phyloP scores from a whole-genome alignment of 1,140 invertebrate genomes.

The Geopemphigus sp. region DNA sequence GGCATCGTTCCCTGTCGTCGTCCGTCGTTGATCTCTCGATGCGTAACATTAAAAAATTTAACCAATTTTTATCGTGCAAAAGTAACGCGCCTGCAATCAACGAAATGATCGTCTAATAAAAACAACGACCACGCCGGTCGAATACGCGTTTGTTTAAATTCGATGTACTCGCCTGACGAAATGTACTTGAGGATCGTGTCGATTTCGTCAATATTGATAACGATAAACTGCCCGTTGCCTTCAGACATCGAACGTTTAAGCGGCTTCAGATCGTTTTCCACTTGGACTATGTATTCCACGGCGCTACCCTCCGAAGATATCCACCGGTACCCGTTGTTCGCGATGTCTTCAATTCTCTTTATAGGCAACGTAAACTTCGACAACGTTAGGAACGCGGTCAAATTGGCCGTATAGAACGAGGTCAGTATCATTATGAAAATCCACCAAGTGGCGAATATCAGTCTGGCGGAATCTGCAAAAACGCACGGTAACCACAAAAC shows the following conservation, averaged over 20 bases:
- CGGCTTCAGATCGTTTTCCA: constrained; percentile 55
- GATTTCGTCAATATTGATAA: constrained; percentile 28
- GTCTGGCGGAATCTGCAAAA: constrained; percentile 69
- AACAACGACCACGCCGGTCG: too few relatives aligned
- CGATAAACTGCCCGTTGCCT: constrained; percentile 53
- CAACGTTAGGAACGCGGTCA: constrained; percentile 82
- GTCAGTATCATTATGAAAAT: constrained; percentile 83
- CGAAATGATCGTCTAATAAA: too few relatives aligned
- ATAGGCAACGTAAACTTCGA: constrained; percentile 79
- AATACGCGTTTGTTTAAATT: too few relatives aligned
- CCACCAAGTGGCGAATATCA: constrained; percentile 89
- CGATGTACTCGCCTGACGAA: neutral
- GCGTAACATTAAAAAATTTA: constrained; percentile 69
- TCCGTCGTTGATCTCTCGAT: constrained; percentile 58
- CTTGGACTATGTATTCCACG: constrained; percentile 66
- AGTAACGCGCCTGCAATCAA: constrained; percentile 55
- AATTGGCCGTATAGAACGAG: constrained; percentile 88
- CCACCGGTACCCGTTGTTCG: constrained; percentile 67
- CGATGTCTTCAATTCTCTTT: constrained; percentile 67
- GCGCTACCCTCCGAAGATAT: constrained; percentile 65
- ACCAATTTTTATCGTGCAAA: constrained; percentile 65
- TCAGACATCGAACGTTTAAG: constrained; percentile 52
- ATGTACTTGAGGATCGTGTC: constrained; percentile 20
- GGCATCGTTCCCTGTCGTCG: constrained; percentile 66
- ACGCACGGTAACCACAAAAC: neutral